phyloP scores from a whole-genome alignment of 2,113 vertebrate species.

The Sphaerodactylus townsendi region DNA sequence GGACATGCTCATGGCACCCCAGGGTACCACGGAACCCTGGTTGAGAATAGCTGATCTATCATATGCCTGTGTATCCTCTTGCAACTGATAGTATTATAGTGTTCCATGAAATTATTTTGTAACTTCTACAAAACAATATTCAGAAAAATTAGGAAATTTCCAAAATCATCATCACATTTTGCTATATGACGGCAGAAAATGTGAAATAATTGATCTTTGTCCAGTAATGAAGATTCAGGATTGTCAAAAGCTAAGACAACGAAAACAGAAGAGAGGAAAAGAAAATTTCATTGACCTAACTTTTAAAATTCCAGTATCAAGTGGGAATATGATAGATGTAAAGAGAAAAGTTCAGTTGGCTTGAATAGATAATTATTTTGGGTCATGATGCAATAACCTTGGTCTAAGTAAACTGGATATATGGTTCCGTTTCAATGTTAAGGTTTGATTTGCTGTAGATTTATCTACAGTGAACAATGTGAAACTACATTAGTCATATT shows the following conservation, averaged over 20 bases:
- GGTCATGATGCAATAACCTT: too few relatives aligned
- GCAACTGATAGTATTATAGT: background rate
- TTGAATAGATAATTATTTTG: too few relatives aligned
- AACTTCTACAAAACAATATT: background rate
- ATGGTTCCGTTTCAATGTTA: background rate
- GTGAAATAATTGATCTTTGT: background rate
- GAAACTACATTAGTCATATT: background rate
- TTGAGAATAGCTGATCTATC: too few relatives aligned
- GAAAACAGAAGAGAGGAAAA: too few relatives aligned
- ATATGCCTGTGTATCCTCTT: background rate
- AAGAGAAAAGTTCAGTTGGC: too few relatives aligned
- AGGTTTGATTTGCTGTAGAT: background rate
- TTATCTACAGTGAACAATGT: background rate
- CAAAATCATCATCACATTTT: background rate
- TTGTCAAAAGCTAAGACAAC: too few relatives aligned
- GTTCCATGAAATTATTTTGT: background rate
- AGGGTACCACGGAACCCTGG: too few relatives aligned
- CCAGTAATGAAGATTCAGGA: background rate
- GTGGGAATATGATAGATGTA: too few relatives aligned
- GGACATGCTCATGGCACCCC: too few relatives aligned
- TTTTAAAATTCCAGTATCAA: too few relatives aligned
- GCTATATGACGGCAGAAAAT: background rate
- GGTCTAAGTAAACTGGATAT: too few relatives aligned
- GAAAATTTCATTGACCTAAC: too few relatives aligned
- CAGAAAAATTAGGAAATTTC: background rate